Base-by-base conservation (phyloP, 2,113 vertebrate species). In the Pimephales promelas region DNA sequence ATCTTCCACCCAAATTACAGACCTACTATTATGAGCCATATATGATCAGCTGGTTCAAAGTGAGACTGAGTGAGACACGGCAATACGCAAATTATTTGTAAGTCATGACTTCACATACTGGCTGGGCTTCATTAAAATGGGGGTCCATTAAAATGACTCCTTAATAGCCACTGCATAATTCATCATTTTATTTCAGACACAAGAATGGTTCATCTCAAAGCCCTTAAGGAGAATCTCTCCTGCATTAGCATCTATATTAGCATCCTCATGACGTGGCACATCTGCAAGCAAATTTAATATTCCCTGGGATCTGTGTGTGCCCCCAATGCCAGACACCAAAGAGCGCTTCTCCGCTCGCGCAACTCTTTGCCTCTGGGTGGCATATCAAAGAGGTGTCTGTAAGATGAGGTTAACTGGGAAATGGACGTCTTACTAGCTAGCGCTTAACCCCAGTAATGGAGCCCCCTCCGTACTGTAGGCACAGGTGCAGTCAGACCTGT, bases 241-340 rank as follows among this genome's bases (percentile, higher is more conserved):
- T 73, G 24, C 75, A 85, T 85, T 83, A 87, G 81, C 86, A 83
- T 87, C 83, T 85, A 87, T 85, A 87, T 87, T 84, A 84, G 78
- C 62, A 77, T 82, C 72, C 81, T 76, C 81, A 61, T 71, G 75
- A 81, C 70, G 18, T 73, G 49, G 52, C 62, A 75, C 78, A 24
- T 64, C 52, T 36, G 77, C 61, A 66, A 73, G 77, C 86, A 79
- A 75, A 31, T 59, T 43, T 61, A 43, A 57, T 22, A 79, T 61
- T 62, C 47, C 74, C 59, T 79, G 22, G 20, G 20, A 73, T 64
- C 75, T 10, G 40, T 43, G 74, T 54, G 43, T 49, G 34, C 34
- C 22, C n/a, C 43, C 57, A 76, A 47, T 70, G 70, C 59, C 31
- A 3, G 70, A 81, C 74, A 66, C 34, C 80, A 72, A 34, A 71